Evolutionary conservation across 2,113 vertebrate genomes (phyloP), one percentile per base, ranked within the genome.

Genomic region (Phyllostomus hastatus): DNA sequence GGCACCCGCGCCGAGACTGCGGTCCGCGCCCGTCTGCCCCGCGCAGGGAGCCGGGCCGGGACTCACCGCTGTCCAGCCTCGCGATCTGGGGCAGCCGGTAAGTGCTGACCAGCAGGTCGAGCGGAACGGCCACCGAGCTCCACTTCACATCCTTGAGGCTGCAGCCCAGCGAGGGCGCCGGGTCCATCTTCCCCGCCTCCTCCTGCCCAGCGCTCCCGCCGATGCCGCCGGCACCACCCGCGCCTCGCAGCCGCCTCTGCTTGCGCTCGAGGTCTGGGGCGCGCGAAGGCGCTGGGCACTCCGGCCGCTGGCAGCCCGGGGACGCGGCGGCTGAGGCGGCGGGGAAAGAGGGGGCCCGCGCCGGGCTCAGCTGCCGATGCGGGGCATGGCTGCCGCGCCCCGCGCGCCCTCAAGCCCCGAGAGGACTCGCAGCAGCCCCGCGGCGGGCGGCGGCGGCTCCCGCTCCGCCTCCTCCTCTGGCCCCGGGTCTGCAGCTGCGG

Each of bases 101-200:
- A 35, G 99, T 98, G 97, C 99, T 99, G 98, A 99, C 99, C 52
- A 99, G 98, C 96, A 99, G 98, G 98, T 99, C 99, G 96, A 99
- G 96, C 1, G 99, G 99, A 59, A 99, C 96, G 80, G 99, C 98
- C 97, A 99, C 99, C 80, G 98, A 98, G 98, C 99, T 99, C 99
- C 99, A 99, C 97, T 99, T 99, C 90, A 99, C 99, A 97, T 99
- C 99, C 98, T 99, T 99, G 95, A 99, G 98, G 97, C 98, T 99
- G 98, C 98, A 98, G 96, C 98, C 97, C 97, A 96, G 96, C 48
- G 98, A 96, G 87, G 98, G 97, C 94, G 97, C 98, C 95, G 98
- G 97, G 96, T 98, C 98, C 98, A 98, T 98, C 96, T 98, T 98
- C 97, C 97, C 94, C 87, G 96, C 89, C 96, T 86, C 94, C 93